Evolutionary conservation across 2,797 vertebrate species (phyloP).

Genomic region (Paguma larvata): DNA sequence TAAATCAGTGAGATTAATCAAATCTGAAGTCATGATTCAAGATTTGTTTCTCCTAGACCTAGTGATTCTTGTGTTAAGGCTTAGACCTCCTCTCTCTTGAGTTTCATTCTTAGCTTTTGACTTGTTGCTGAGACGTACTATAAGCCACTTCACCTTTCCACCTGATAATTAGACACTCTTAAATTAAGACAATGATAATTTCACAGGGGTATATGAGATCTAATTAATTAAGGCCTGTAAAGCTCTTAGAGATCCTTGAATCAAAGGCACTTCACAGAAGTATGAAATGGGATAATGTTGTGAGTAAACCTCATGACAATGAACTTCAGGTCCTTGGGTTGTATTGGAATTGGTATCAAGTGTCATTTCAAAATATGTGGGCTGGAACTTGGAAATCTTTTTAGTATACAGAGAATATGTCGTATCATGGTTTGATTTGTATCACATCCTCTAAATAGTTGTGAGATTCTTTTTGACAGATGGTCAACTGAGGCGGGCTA

Average conservation of each 20-base stretch:
- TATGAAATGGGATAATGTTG: constrained; percentile 58
- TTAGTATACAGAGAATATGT: constrained; percentile 68
- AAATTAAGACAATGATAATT: constrained; percentile 72
- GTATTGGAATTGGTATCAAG: constrained; percentile 54
- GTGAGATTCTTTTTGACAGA: constrained; percentile 80
- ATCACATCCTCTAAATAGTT: constrained; percentile 71
- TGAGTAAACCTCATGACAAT: constrained; percentile 46
- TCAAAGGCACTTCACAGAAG: constrained; percentile 58
- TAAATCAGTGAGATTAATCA: constrained; percentile 59
- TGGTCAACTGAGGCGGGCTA: constrained; percentile 78
- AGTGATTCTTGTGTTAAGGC: constrained; percentile 49
- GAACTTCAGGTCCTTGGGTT: constrained; percentile 46
- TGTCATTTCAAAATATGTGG: constrained; percentile 66
- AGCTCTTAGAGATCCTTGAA: constrained; percentile 65
- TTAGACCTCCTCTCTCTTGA: constrained; percentile 60
- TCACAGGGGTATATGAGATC: constrained; percentile 25
- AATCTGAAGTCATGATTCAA: constrained; percentile 65
- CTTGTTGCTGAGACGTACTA: constrained; percentile 56
- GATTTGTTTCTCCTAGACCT: constrained; percentile 59
- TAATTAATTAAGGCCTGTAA: constrained; percentile 64
- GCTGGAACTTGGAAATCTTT: constrained; percentile 52
- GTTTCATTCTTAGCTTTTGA: constrained; percentile 55
- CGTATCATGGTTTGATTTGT: constrained; percentile 65
- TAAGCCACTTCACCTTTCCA: constrained; percentile 55
- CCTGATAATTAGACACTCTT: constrained; percentile 58